Percentiles rank a stretch among this genome's conserved stretches.
Conservation (phyloP, 2,888 invertebrate genomes). For the Amiota mariae region DNA sequence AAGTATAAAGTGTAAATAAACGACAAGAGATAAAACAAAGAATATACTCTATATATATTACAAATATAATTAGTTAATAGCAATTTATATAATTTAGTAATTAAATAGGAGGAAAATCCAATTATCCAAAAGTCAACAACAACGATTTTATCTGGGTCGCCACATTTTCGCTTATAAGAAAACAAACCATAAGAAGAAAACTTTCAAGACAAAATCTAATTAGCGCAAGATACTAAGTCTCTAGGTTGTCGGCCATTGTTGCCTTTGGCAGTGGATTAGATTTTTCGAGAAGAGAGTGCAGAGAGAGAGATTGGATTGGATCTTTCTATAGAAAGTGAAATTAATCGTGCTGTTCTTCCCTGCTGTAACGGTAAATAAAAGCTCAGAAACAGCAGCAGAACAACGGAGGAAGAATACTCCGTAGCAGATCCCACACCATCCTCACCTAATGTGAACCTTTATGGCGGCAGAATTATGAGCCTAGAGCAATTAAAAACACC, state of each 20-base stretch:
- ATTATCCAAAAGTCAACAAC: no score
- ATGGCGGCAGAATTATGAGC: conserved; percentile 92
- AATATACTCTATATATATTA: neutral
- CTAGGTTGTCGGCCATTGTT: neutral
- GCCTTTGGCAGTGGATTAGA: neutral
- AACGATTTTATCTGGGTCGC: no score
- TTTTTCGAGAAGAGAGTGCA: neutral
- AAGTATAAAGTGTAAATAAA: conserved; percentile 1
- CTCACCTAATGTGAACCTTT: conserved; percentile 73
- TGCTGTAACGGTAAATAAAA: neutral
- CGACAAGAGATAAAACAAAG: neutral
- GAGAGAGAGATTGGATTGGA: neutral
- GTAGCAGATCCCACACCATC: neutral
- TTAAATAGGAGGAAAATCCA: no score
- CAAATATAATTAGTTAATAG: neutral
- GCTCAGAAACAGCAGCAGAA: neutral
- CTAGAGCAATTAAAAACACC: conserved; percentile 99
- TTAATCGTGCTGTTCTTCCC: no score
- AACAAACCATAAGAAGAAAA: no score
- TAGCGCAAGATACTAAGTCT: no score
- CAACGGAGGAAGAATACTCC: neutral
- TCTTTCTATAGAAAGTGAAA: no score
- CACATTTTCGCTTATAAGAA: no score
- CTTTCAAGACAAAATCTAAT: no score
- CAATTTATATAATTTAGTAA: neutral